Base-by-base conservation (phyloP, 2,888 invertebrate species). In the Cryptus armator region DNA sequence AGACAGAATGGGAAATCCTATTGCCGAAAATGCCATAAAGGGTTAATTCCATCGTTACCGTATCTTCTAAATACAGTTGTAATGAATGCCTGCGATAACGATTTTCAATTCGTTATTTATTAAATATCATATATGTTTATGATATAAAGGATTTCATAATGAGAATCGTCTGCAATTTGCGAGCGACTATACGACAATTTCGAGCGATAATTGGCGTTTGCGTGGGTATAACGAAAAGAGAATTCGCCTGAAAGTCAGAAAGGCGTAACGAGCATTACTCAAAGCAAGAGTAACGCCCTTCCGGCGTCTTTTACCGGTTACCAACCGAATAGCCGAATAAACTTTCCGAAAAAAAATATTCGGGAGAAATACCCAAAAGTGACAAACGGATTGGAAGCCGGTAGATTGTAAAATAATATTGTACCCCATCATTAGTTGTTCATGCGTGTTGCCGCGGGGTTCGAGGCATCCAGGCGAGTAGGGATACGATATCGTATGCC, bases 401-500 rank as follows among this genome's bases (percentile, higher is more conserved):
- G 14, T 64, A 71, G 14, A 64, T 76, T 43, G 19, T 14, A 56
- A n/a, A 66, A 77, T 56, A 59, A 77, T 71, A 56, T 64, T 56
- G 64, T 19, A 24, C 37, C 12, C 44, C 2, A 32, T n/a, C 16
- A 19, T 48, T 48, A 29, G 75, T 32, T 75, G 19, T 62, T 62
- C 19, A 24, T 29, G 59, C 59, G 19, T 56, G 56, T 66, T 43
- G 72, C 59, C 68, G 66, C 43, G 9, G 43, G 44, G 14, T 7
- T 53, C 29, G 53, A 29, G 44, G 10, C 14, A n/a, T 46, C 59
- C 37, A 74, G 16, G 10, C 66, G 37, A n/a, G 53, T 44, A 12
- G 56, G 66, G 37, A 53, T 24, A 59, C n/a, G 64, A 24, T 67
- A 80, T 72, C 76, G 77, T 78, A 51, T 74, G 67, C 81, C 71